Percentiles rank a stretch among this genome's conserved stretches.
Conservation (phyloP, 2,888 invertebrate species). For the Encarsia formosa region DNA sequence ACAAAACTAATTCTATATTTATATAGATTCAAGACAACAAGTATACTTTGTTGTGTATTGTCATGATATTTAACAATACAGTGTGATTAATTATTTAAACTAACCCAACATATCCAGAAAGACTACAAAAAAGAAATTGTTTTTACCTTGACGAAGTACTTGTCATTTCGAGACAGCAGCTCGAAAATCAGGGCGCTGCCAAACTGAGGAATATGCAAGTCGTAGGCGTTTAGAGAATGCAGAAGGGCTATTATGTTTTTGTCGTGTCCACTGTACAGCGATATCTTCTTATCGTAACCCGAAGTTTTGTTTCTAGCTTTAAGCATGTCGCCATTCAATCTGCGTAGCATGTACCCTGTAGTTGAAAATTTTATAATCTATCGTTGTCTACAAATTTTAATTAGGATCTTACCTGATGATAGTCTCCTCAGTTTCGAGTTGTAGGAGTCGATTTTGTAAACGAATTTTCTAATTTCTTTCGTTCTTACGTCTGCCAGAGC, state of each 20-base stretch:
- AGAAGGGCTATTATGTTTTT: slow-evolving; percentile 39
- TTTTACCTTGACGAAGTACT: slow-evolving; percentile 39
- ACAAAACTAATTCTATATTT: too few relatives aligned
- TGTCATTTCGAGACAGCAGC: slow-evolving; percentile 31
- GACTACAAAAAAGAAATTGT: too few relatives aligned
- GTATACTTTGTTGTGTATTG: too few relatives aligned
- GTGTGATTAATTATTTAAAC: too few relatives aligned
- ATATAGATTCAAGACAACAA: too few relatives aligned
- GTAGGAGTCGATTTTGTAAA: slow-evolving; percentile 1
- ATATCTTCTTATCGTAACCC: slow-evolving; percentile 43
- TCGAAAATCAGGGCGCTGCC: slow-evolving; percentile 42
- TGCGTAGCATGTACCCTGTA: slow-evolving; percentile 24
- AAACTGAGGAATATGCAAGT: slow-evolving; percentile 38
- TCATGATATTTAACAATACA: too few relatives aligned
- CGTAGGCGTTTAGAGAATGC: slow-evolving; percentile 37
- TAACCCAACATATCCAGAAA: too few relatives aligned
- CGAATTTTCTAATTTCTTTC: background rate
- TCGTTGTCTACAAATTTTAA: background rate
- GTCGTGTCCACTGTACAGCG: slow-evolving; percentile 41
- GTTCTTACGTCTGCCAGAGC: slow-evolving; percentile 1
- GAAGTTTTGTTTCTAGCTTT: slow-evolving; percentile 37
- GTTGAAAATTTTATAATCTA: background rate
- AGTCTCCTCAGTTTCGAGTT: slow-evolving; percentile 2
- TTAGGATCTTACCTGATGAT: background rate
- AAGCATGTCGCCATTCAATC: slow-evolving; percentile 24